These are phyloP conservation scores for Camponotus floridanus DNA, from an alignment of 1,140 invertebrate species.

Conservation along the genomic window DNA sequence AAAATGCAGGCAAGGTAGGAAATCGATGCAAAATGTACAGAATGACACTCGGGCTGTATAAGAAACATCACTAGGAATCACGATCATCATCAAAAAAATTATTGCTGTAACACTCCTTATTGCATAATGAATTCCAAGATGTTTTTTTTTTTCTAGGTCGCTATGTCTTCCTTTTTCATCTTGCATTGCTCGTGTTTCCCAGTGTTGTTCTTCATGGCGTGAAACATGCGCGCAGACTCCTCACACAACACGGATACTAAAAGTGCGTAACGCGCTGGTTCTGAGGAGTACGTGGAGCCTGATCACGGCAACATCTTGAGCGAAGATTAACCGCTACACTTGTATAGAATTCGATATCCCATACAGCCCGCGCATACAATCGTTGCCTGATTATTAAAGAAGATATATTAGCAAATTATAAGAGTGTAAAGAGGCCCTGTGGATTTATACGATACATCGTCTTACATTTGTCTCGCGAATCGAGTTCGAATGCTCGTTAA, in stretches of 20 bases:
- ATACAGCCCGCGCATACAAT: conserved; percentile 65
- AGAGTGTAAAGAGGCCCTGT: conserved; percentile 58
- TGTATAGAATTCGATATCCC: conserved; percentile 65
- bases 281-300: neutral
- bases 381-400: conserved; percentile 72
- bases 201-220: conserved; percentile 40
- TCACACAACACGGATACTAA: conserved; percentile 15
- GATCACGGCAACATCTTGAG: conserved; percentile 36
- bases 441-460: conserved; percentile 47
- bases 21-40: conserved; percentile 76
- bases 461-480: conserved; percentile 14
- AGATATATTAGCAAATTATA: conserved; percentile 64
- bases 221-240: conserved; percentile 22
- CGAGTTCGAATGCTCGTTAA: conserved; percentile 24
- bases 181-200: conserved; percentile 30
- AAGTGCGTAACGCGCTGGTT: conserved; percentile 4
- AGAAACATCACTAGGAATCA: conserved; percentile 1
- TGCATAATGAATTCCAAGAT: neutral
- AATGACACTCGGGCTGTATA: conserved; percentile 46
- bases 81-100: neutral
- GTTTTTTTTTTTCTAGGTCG: conserved; percentile 7
- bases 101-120: conserved; percentile 47
- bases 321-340: conserved; percentile 50
- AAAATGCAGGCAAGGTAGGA: conserved; percentile 76
- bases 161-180: neutral